These are phyloP conservation scores for Drosophila teissieri DNA, from an alignment of 1,140 invertebrate species.

Conservation along the genomic window DNA sequence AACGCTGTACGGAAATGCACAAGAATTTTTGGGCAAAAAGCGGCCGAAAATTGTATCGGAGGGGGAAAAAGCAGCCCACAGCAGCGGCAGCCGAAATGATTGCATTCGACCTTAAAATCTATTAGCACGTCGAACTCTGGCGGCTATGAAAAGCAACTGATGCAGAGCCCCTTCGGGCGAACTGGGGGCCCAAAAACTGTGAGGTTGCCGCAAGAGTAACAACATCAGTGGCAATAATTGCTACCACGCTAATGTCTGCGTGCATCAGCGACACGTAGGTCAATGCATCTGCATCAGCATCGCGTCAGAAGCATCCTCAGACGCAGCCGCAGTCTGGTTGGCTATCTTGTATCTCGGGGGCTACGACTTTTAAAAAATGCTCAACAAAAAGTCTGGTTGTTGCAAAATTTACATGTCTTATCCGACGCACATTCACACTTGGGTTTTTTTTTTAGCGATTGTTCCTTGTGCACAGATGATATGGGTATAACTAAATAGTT, in stretches of 20 bases:
- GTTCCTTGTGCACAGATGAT: constrained; percentile 11
- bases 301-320: constrained; percentile 22
- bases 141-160: constrained; percentile 76
- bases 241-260: constrained; percentile 60
- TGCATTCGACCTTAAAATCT: constrained; percentile 82
- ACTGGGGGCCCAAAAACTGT: constrained; percentile 71
- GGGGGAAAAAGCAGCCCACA: constrained; percentile 31
- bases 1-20: constrained; percentile 73
- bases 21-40: constrained; percentile 76
- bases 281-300: constrained; percentile 60
- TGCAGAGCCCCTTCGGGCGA: constrained; percentile 47
- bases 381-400: constrained; percentile 56
- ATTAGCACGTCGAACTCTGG: constrained; percentile 81
- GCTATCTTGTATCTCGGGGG: constrained; percentile 59
- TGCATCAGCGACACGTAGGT: constrained; percentile 79
- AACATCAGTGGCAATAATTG: constrained; percentile 45
- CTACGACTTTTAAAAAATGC: constrained; percentile 24
- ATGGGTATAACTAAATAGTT: constrained; percentile 5
- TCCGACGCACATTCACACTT: constrained; percentile 67
- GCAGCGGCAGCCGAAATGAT: constrained; percentile 36
- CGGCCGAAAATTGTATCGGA: constrained; percentile 72
- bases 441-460: constrained; percentile 22
- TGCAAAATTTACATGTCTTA: constrained; percentile 70
- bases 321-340: constrained; percentile 34
- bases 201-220: constrained; percentile 55